A percentile compares a stretch with the other conserved stretches of the same genome.
These are phyloP conservation scores for Acholoe squamosa DNA, from an alignment of 2,888 invertebrate species.

Conservation along the genomic window DNA sequence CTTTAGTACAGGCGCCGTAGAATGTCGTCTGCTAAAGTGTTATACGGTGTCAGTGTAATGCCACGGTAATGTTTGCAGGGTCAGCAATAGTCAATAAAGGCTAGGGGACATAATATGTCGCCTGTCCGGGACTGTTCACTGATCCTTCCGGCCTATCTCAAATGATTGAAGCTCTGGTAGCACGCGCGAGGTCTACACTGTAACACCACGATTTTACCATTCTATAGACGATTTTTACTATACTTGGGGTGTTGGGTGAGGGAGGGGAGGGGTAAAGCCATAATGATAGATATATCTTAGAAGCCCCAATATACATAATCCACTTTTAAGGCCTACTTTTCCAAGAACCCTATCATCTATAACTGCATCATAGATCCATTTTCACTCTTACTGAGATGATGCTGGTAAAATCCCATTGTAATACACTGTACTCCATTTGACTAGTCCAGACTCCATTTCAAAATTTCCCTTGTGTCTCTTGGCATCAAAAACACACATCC, in stretches of 20 bases:
- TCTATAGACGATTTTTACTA: too few relatives aligned
- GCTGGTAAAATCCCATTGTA: too few relatives aligned
- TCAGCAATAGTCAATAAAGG: not conserved
- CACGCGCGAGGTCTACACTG: not conserved
- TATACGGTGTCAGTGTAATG: not conserved
- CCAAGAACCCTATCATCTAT: not conserved
- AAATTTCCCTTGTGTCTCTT: too few relatives aligned
- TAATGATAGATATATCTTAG: too few relatives aligned
- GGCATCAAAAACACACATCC: too few relatives aligned
- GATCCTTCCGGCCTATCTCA: not conserved
- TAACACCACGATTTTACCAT: not conserved
- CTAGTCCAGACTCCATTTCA: too few relatives aligned
- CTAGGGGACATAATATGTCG: not conserved
- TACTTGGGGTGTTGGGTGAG: too few relatives aligned
- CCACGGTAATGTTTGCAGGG: not conserved
- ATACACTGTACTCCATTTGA: too few relatives aligned
- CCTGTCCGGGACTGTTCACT: not conserved
- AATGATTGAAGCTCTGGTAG: not conserved
- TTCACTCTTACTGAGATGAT: not conserved
- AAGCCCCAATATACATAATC: too few relatives aligned
- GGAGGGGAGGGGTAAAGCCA: too few relatives aligned
- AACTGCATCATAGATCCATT: not conserved
- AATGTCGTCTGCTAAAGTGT: conserved; percentile 26
- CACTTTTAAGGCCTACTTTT: not conserved
- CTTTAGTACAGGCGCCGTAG: too few relatives aligned